These are phyloP conservation scores for Colletes collaris DNA, from an alignment of 2,888 invertebrate genomes.

Conservation along the genomic window DNA sequence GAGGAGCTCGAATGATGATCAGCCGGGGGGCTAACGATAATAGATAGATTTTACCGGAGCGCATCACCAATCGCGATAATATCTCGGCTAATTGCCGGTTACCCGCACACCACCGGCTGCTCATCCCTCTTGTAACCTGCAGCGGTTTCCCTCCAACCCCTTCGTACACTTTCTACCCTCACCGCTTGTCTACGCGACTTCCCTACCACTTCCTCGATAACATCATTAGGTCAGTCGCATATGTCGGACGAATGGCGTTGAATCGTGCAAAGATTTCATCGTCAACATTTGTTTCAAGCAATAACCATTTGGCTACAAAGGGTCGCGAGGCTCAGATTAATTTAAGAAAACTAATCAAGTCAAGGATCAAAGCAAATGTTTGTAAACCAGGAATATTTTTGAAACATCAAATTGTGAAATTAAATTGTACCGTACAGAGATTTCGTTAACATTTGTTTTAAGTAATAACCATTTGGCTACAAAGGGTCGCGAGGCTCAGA, in stretches of 20 bases:
- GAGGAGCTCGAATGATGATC: slow-evolving; percentile 16
- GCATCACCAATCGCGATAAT: slow-evolving; percentile 66
- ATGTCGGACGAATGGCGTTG: slow-evolving; percentile 1
- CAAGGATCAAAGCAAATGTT: too few relatives aligned
- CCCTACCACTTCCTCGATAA: neutral
- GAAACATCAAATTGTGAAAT: too few relatives aligned
- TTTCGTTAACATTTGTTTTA: too few relatives aligned
- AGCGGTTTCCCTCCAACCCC: slow-evolving; percentile 27
- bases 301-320: too few relatives aligned
- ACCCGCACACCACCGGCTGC: slow-evolving; percentile 54
- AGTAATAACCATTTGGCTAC: too few relatives aligned
- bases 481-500: too few relatives aligned
- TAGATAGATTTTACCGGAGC: slow-evolving; percentile 53
- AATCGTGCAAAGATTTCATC: neutral
- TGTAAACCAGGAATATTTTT: too few relatives aligned
- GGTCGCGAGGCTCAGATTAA: too few relatives aligned
- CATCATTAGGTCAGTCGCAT: neutral
- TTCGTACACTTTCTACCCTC: slow-evolving; percentile 12
- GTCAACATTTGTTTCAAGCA: too few relatives aligned
- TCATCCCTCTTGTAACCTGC: slow-evolving; percentile 31
- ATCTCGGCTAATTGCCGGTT: slow-evolving; percentile 74
- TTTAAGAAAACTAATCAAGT: too few relatives aligned
- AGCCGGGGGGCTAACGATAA: neutral
- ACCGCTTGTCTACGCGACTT: neutral
- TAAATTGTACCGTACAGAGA: too few relatives aligned